A percentile compares a stretch with the other conserved stretches of the same genome.
Evolutionary conservation across 2,797 vertebrate species (phyloP).

Genomic region (Tapera naevia): DNA sequence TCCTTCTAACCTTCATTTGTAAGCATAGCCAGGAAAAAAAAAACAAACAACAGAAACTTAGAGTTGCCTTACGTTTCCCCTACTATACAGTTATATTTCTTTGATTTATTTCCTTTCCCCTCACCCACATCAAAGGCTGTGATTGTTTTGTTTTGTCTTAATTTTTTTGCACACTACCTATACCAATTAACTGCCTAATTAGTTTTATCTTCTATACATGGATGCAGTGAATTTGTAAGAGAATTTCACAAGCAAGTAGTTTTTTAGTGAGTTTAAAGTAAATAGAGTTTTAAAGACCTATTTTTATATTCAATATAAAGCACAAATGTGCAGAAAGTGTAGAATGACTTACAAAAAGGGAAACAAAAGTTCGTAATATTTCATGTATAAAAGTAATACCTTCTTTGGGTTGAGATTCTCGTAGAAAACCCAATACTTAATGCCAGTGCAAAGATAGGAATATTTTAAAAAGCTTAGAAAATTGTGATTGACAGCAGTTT

Average conservation of each 20-base stretch:
- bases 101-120: constrained; percentile 31
- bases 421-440: constrained; percentile 75
- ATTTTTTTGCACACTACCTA: constrained; percentile 80
- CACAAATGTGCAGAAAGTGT: constrained; percentile 84
- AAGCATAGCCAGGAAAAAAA: constrained; percentile 50
- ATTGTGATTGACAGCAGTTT: constrained; percentile 71
- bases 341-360: constrained; percentile 81
- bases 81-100: constrained; percentile 34
- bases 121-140: constrained; percentile 56
- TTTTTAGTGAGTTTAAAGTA: constrained; percentile 83
- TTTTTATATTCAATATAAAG: constrained; percentile 84
- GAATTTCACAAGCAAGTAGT: constrained; percentile 86
- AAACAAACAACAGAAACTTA: constrained; percentile 30
- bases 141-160: constrained; percentile 55
- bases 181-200: constrained; percentile 81
- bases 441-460: constrained; percentile 77
- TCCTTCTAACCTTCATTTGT: constrained; percentile 49
- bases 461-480: constrained; percentile 70
- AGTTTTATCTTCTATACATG: constrained; percentile 78
- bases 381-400: constrained; percentile 82
- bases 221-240: constrained; percentile 85
- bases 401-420: constrained; percentile 76
- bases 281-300: constrained; percentile 85
- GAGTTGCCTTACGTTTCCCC: constrained; percentile 65
- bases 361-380: constrained; percentile 77